Evolutionary conservation across 2,797 vertebrate genomes (phyloP), one percentile per base, ranked within the genome.

Genomic region (Coregonus suidteri): DNA sequence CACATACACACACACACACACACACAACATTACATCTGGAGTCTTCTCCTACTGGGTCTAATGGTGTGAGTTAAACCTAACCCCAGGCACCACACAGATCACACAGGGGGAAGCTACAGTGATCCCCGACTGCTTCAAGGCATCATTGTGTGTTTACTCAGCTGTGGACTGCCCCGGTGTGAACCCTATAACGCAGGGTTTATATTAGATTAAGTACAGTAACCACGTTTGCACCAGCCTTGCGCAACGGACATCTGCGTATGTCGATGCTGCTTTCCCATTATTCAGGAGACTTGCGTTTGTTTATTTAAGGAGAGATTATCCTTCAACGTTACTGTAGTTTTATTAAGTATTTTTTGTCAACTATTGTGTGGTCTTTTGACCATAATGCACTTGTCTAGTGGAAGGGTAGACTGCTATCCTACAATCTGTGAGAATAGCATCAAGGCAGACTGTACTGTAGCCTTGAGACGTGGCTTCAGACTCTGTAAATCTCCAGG

Each of bases 141-240:
- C 77, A 79, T 78, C 68, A 34, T 53, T 25, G 76, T 70, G 65
- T 94, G 87, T 94, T 94, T 90, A 83, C 78, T 91, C 92, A 93
- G 92, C 91, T 94, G 92, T 71, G 74, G 82, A 85, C 83, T 62
- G 82, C 81, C 83, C 80, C 9, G 41, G 71, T 79, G 59, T 79
- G 81, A 85, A 80, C 70, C 80, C 25, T 75, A 18, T 15, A 41
- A 72, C 75, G 72, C 65, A 31, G 66, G 76, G 81, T 84, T 91
- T 90, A 87, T 74, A 71, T 62, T 68, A 83, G 87, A 91, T 88
- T 82, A 84, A 87, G 75, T 88, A 84, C 88, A 91, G 90, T 78
- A 78, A 85, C 67, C 65, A 41, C 74, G 81, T 83, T 88, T 84
- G 69, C 79, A 76, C 75, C 74, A 20, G 15, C 31, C 77, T 93